Conservation (phyloP, 2,888 invertebrate species). For the Drosophila eohydei region DNA sequence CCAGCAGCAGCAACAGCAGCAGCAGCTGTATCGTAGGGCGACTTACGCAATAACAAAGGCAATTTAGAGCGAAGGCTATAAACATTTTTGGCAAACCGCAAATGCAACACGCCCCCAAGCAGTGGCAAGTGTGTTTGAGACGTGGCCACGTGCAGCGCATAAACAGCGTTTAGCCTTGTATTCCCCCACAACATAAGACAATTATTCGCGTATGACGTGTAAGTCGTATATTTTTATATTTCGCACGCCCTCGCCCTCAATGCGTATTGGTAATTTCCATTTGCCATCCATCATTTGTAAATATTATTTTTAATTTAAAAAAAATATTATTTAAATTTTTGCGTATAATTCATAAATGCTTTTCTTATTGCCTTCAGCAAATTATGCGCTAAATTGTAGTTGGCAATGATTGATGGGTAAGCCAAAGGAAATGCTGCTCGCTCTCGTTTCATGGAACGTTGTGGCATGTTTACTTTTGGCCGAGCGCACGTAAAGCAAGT, state of each 20-base stretch:
- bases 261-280: neutral
- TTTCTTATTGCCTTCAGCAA: conserved; percentile 49
- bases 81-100: conserved; percentile 46
- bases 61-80: conserved; percentile 32
- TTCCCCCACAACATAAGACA: conserved; percentile 1
- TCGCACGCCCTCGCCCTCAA: neutral
- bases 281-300: conserved; percentile 33
- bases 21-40: neutral
- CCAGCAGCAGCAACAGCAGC: conserved; percentile 1
- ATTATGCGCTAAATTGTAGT: conserved; percentile 71
- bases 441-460: conserved; percentile 3
- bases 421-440: conserved; percentile 18
- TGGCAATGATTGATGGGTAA: conserved; percentile 74
- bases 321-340: conserved; percentile 24
- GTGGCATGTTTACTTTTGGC: conserved; percentile 53
- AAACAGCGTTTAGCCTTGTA: conserved; percentile 22
- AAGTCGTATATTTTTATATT: conserved; percentile 7
- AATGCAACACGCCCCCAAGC: conserved; percentile 20
- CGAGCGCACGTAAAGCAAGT: conserved; percentile 67
- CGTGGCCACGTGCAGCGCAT: conserved; percentile 40
- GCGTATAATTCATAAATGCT: conserved; percentile 34
- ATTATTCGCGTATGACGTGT: conserved; percentile 7
- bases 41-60: conserved; percentile 39
- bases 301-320: conserved; percentile 26
- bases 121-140: neutral